Evolutionary conservation across 2,888 invertebrate species (phyloP).

Genomic region (Pachymerium ferrugineum): DNA sequence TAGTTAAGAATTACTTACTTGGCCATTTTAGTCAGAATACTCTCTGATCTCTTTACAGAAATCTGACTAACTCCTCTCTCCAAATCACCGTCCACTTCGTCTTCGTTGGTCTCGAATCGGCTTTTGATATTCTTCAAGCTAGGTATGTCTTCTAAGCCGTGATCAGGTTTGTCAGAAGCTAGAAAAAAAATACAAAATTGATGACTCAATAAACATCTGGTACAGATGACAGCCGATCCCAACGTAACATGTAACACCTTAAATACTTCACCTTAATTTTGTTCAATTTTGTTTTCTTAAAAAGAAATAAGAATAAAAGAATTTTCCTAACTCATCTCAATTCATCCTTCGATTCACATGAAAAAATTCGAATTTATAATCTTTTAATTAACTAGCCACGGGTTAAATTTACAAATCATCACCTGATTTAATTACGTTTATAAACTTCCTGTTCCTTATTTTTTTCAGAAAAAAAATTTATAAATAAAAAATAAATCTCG

Average conservation of each 20-base stretch:
- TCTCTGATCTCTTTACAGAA: constrained; percentile 35
- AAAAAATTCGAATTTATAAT: not conserved
- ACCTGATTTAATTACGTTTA: not conserved
- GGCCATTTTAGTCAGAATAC: constrained; percentile 35
- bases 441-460: constrained; percentile 7
- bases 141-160: constrained; percentile 36
- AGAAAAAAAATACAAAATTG: not conserved
- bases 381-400: constrained; percentile 5
- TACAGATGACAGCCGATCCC: not conserved
- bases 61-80: constrained; percentile 28
- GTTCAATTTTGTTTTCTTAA: not conserved
- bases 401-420: constrained; percentile 16
- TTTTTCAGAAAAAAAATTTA: not conserved
- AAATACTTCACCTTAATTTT: not conserved
- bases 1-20: constrained; percentile 32
- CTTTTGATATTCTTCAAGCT: constrained; percentile 35
- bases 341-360: not conserved
- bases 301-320: not conserved
- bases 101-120: constrained; percentile 33
- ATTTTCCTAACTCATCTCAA: not conserved
- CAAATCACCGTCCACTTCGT: constrained; percentile 30
- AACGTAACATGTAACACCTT: not conserved
- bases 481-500: not conserved
- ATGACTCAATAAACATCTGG: constrained; percentile 19
- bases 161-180: constrained; percentile 37